Evolutionary conservation across 2,113 vertebrate genomes (phyloP), one percentile per base, ranked within the genome.

Genomic region (Coregonus clupeaformis): DNA sequence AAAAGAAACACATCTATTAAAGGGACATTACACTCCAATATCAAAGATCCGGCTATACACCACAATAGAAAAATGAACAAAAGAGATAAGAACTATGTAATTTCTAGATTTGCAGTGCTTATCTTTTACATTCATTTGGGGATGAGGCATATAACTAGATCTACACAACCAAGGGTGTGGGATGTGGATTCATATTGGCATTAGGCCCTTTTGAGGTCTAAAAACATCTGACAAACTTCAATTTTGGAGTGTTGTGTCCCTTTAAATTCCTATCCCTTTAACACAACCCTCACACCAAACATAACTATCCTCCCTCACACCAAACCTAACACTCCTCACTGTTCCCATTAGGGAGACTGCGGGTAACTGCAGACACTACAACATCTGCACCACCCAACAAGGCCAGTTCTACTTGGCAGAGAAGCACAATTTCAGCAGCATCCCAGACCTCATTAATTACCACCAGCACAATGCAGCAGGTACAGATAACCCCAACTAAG

Each of bases 381-480:
- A 98, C 1, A 97, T 99, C 65, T 97, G 95, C 81, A 94, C 94
- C 72, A 94, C 95, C 0, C 69, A 93, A 4, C 92, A 95, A 83
- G 95, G 93, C 18, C 95, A 96, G 84, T 98, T 96, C 86, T 99
- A 98, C 86, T 90, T 99, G 91, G 97, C 98, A 30, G 97, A 98
- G 84, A 99, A 96, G 77, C 96, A 99, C 79, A 84, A 94, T 74
- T 98, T 98, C 88, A 90, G 80, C 87, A 95, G 85, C 85, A 99
- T 99, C 77, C 96, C 97, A 0, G 96, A 97, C 27, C 97, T 99
- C 71, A 99, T 99, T 86, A 95, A 91, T 4, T 99, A 99, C 84
- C 97, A 99, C 77, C 97, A 99, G 84, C 97, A 98, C 92, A 99
- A 99, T 73, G 94, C 97, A 81, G 98, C 97, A 78, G 98, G 98